Conservation (phyloP, 2,888 invertebrate species). For the Leptura quadrifasciata region DNA sequence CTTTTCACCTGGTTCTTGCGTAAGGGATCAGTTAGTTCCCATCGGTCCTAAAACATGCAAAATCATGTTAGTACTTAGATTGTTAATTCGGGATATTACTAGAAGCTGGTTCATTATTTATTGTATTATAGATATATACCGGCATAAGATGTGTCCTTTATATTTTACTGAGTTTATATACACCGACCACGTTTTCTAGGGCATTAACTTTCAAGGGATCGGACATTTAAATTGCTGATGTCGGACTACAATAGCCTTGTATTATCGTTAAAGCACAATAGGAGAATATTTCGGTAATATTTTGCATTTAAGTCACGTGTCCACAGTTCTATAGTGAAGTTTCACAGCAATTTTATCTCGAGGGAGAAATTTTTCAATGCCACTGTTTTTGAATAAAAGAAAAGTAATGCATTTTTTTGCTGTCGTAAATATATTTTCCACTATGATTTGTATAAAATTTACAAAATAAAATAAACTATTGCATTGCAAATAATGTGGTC, state of each 20-base stretch:
- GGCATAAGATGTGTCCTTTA: background rate
- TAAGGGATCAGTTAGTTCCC: no score
- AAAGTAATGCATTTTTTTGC: no score
- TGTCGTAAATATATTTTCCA: no score
- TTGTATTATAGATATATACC: background rate
- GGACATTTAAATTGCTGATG: conserved; percentile 7
- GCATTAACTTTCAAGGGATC: background rate
- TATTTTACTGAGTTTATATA: background rate
- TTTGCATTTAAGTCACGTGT: background rate
- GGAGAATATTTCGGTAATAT: background rate
- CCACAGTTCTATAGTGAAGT: background rate
- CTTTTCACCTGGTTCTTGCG: no score
- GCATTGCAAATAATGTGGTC: no score
- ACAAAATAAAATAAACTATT: no score
- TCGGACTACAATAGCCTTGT: background rate
- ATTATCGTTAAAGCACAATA: conserved; percentile 1
- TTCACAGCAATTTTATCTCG: background rate
- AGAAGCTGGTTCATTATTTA: background rate
- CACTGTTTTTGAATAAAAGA: background rate
- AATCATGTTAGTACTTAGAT: background rate
- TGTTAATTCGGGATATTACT: background rate
- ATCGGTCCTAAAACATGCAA: background rate
- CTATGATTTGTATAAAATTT: no score
- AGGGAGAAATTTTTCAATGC: background rate
- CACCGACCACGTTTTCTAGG: background rate